Evolutionary conservation across 2,888 invertebrate genomes (phyloP).

Genomic region (Nycteola revayana): DNA sequence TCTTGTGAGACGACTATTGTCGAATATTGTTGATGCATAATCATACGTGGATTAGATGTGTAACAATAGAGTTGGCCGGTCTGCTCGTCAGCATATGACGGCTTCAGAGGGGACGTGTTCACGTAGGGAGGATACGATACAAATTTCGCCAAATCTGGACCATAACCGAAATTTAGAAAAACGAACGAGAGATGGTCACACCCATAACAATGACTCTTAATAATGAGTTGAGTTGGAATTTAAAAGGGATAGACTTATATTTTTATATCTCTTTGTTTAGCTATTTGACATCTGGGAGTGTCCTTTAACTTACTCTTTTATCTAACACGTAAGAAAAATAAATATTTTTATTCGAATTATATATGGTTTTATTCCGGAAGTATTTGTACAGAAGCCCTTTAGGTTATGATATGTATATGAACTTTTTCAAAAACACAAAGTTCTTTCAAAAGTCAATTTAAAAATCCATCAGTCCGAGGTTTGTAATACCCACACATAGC

Average conservation of each 20-base stretch:
- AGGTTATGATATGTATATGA: no score
- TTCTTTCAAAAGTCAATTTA: no score
- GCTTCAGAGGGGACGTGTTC: conserved; percentile 55
- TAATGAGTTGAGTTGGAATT: conserved; percentile 26
- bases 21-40: conserved; percentile 61
- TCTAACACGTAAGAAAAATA: no score
- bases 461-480: no score
- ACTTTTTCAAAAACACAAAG: no score
- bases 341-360: no score
- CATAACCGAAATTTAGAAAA: conserved; percentile 20
- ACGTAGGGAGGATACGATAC: conserved; percentile 42
- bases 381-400: no score
- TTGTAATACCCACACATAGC: no score
- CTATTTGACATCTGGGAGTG: no score
- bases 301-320: no score
- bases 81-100: conserved; percentile 64
- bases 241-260: conserved; percentile 21
- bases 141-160: conserved; percentile 35
- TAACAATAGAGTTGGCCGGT: conserved; percentile 55
- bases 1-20: conserved; percentile 57
- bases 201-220: conserved; percentile 30
- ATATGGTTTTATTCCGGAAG: no score
- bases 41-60: conserved; percentile 62
- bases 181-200: conserved; percentile 35
- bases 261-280: no score